Evolutionary conservation across 2,797 vertebrate species (phyloP).

Genomic region (Sebastes itinus): DNA sequence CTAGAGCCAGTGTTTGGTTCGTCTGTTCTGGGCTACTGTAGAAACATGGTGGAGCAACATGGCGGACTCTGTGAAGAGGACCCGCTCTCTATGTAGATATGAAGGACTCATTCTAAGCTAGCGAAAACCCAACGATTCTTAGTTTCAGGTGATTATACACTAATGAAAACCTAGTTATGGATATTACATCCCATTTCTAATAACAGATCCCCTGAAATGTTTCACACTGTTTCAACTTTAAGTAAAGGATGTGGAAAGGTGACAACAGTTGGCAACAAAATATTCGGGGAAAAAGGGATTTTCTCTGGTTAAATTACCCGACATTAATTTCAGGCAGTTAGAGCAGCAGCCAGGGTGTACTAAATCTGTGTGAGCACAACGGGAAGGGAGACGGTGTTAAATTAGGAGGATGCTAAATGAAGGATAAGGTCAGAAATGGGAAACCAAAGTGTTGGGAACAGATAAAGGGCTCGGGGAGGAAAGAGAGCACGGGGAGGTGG

Average conservation of each 20-base stretch:
- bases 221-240: neutral
- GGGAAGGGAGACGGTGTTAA: slow-evolving; percentile 46
- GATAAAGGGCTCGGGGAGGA: slow-evolving; percentile 65
- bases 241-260: slow-evolving; percentile 30
- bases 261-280: slow-evolving; percentile 45
- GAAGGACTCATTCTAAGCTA: neutral
- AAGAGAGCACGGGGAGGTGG: slow-evolving; percentile 63
- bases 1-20: too few relatives aligned
- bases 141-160: neutral
- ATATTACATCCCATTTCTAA: too few relatives aligned
- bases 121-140: neutral
- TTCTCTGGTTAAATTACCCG: slow-evolving; percentile 78
- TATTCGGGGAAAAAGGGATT: slow-evolving; percentile 66
- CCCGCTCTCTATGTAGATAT: neutral
- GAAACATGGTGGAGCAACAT: neutral
- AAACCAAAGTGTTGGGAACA: slow-evolving; percentile 63
- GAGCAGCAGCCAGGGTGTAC: slow-evolving; percentile 41
- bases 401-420: slow-evolving; percentile 68
- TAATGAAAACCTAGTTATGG: too few relatives aligned
- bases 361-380: slow-evolving; percentile 48
- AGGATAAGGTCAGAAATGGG: slow-evolving; percentile 63
- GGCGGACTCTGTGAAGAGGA: neutral
- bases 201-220: neutral
- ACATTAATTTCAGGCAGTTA: slow-evolving; percentile 79
- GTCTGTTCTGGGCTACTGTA: neutral